Percentiles rank a stretch among this genome's conserved stretches.
phyloP scores from a whole-genome alignment of 2,888 invertebrate genomes.

The Eudemis profundana region DNA sequence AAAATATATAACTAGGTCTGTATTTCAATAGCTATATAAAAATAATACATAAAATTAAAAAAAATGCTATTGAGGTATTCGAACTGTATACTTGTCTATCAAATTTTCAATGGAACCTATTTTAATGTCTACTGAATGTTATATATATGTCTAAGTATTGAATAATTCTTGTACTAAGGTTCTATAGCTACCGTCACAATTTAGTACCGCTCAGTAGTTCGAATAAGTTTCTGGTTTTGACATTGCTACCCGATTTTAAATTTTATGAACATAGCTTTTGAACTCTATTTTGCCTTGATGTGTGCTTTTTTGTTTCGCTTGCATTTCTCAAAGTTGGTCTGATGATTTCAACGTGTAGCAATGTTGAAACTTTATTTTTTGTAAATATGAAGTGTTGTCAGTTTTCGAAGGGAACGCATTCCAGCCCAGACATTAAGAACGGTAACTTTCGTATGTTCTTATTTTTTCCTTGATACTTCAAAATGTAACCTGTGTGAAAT shows the following conservation, averaged over 20 bases:
- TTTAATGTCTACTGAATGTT: constrained; percentile 83
- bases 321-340: constrained; percentile 80
- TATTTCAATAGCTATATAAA: constrained; percentile 62
- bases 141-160: constrained; percentile 82
- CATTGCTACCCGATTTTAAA: constrained; percentile 74
- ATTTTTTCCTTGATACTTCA: not conserved
- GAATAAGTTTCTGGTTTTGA: constrained; percentile 72
- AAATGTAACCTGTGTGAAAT: not conserved
- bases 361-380: constrained; percentile 76
- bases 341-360: constrained; percentile 64
- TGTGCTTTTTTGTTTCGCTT: constrained; percentile 58
- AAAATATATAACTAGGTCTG: constrained; percentile 57
- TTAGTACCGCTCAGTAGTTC: constrained; percentile 76
- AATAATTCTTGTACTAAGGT: constrained; percentile 60
- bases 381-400: constrained; percentile 75
- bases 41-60: constrained; percentile 39
- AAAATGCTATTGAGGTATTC: constrained; percentile 63
- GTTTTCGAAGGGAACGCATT: constrained; percentile 48
- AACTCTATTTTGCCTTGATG: constrained; percentile 49
- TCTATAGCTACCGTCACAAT: constrained; percentile 69
- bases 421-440: constrained; percentile 18
- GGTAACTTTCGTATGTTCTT: constrained; percentile 12
- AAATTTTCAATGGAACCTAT: constrained; percentile 72
- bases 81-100: constrained; percentile 67
- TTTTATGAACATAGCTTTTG: constrained; percentile 47